phyloP scores from a whole-genome alignment of 2,113 vertebrate species.

The Lota lota region DNA sequence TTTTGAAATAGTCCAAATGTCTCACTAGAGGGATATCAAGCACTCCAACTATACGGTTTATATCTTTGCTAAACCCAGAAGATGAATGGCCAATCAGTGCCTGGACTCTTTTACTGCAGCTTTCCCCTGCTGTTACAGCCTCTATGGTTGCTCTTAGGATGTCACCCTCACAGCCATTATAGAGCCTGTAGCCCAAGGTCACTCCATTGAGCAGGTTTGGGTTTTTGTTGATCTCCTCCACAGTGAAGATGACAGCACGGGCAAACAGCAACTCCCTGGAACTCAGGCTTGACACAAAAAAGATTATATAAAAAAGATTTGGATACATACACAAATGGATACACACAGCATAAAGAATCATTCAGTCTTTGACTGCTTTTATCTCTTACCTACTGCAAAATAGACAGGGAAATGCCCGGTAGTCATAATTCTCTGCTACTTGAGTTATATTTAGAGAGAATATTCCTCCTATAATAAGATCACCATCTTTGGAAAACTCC shows the following conservation, averaged over 20 bases:
- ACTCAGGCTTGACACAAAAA: constrained; percentile 14
- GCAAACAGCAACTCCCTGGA: constrained; percentile 62
- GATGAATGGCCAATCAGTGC: constrained; percentile 60
- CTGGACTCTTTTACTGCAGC: constrained; percentile 38
- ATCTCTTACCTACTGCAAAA: constrained; percentile 47
- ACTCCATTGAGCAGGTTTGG: constrained; percentile 47
- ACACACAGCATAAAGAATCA: too few relatives aligned
- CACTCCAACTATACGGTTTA: constrained; percentile 44
- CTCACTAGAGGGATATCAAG: constrained; percentile 59
- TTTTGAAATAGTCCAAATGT: too few relatives aligned
- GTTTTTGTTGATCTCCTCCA: constrained; percentile 61
- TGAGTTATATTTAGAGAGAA: constrained; percentile 47
- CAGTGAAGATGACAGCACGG: constrained; percentile 55
- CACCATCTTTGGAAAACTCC: constrained; percentile 59
- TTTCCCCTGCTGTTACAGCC: constrained; percentile 33
- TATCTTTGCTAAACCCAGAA: constrained; percentile 50
- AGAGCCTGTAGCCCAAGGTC: constrained; percentile 59
- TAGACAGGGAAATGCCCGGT: constrained; percentile 23
- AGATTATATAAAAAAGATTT: too few relatives aligned
- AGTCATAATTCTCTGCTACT: constrained; percentile 18
- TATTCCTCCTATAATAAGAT: constrained; percentile 58
- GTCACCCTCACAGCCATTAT: constrained; percentile 48
- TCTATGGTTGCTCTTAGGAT: constrained; percentile 54
- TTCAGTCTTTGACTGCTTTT: too few relatives aligned
- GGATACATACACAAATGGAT: too few relatives aligned